Conservation (phyloP, 1,140 invertebrate species). For the Lucilia sericata region DNA sequence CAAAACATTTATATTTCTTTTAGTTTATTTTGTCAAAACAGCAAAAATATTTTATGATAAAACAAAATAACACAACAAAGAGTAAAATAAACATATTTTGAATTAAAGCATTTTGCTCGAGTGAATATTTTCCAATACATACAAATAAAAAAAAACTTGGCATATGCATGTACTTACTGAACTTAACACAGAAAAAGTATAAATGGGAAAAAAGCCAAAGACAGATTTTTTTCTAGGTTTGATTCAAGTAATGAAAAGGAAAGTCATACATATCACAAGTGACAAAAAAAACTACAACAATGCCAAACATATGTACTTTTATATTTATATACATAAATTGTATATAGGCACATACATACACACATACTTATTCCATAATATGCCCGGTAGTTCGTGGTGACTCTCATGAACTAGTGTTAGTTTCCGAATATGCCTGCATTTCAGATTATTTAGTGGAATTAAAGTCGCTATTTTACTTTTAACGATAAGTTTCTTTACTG, state of each 20-base stretch:
- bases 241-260: constrained; percentile 14
- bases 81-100: too few species aligned
- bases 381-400: too few species aligned
- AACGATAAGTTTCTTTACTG: too few species aligned
- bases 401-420: too few species aligned
- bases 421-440: too few species aligned
- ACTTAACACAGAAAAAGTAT: not conserved
- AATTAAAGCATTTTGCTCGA: too few species aligned
- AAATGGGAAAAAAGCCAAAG: not conserved
- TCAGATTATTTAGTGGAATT: too few species aligned
- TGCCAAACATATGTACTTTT: not conserved
- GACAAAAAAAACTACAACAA: not conserved
- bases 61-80: not conserved
- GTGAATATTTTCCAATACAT: not conserved
- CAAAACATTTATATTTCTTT: not conserved
- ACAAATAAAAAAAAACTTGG: not conserved
- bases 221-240: not conserved
- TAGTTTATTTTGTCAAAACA: not conserved
- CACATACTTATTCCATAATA: not conserved
- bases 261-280: constrained; percentile 2
- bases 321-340: not conserved
- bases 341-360: not conserved
- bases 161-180: not conserved
- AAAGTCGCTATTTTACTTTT: too few species aligned
- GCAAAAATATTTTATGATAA: not conserved